A percentile compares a stretch with the other conserved stretches of the same genome.
These are phyloP conservation scores for Campopleginae sp. DNA, from an alignment of 2,888 invertebrate genomes.

Conservation along the genomic window DNA sequence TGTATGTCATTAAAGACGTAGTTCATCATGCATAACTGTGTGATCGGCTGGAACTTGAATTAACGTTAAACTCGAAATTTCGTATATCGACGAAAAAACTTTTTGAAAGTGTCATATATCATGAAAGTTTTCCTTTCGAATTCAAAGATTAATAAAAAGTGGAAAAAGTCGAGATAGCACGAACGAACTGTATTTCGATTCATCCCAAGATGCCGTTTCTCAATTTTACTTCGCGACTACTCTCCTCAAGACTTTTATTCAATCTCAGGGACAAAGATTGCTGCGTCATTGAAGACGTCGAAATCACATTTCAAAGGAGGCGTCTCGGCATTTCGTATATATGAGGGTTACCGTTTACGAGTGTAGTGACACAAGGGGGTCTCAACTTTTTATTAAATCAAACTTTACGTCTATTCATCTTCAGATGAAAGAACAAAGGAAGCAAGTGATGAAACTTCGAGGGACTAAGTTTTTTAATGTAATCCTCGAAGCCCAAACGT, in stretches of 20 bases:
- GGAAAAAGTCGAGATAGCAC: background rate
- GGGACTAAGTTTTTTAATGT: background rate
- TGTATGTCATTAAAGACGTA: background rate
- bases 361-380: background rate
- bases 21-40: background rate
- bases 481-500: background rate
- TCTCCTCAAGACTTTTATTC: constrained; percentile 9
- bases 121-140: background rate
- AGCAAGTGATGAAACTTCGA: constrained; percentile 6
- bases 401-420: background rate
- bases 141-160: background rate
- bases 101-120: background rate
- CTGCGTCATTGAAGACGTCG: background rate
- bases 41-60: background rate
- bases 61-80: background rate
- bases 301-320: constrained; percentile 50
- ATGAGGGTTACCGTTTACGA: background rate
- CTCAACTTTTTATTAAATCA: constrained; percentile 13
- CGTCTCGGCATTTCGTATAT: background rate
- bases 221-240: background rate
- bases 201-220: background rate
- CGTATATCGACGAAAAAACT: background rate
- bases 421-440: constrained; percentile 11
- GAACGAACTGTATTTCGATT: background rate
- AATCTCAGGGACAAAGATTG: background rate